Evolutionary conservation across 2,888 invertebrate species (phyloP).

Genomic region (Mesorhabditis spiculigera): DNA sequence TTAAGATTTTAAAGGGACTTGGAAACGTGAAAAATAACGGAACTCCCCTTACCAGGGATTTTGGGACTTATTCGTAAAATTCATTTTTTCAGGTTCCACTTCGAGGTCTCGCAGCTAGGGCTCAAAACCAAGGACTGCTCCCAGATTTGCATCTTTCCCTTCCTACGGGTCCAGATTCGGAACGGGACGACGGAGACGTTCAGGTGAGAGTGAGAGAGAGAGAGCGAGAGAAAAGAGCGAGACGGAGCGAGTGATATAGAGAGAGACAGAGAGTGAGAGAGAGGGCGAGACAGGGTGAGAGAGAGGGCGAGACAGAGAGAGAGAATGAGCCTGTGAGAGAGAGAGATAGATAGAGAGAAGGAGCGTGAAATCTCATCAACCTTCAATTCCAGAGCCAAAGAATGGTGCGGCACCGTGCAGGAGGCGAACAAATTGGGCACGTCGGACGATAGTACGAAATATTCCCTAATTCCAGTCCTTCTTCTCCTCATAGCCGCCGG

Average conservation of each 20-base stretch:
- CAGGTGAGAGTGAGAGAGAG: slow-evolving; percentile 13
- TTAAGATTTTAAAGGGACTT: no score
- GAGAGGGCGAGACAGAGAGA: neutral
- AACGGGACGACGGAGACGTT: slow-evolving; percentile 29
- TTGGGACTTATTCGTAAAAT: neutral
- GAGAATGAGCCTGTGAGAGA: slow-evolving; percentile 14
- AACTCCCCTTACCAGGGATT: no score
- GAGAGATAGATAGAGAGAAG: slow-evolving; percentile 8
- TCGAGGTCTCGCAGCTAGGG: slow-evolving; percentile 32
- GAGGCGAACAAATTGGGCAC: slow-evolving; percentile 33
- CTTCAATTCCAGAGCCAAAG: slow-evolving; percentile 32
- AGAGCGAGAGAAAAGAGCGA: no score
- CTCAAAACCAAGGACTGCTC: slow-evolving; percentile 15
- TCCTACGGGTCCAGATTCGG: slow-evolving; percentile 35
- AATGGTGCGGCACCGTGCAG: slow-evolving; percentile 50
- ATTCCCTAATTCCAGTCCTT: no score
- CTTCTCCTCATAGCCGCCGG: no score
- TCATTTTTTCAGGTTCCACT: slow-evolving; percentile 31
- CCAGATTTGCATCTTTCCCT: slow-evolving; percentile 50
- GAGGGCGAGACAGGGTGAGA: neutral
- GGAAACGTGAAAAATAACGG: no score
- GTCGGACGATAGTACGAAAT: neutral
- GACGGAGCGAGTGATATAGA: slow-evolving; percentile 8
- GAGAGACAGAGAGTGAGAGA: no score
- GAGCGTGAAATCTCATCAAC: slow-evolving; percentile 8